phyloP scores from a whole-genome alignment of 2,797 vertebrate species.

The Oceanodroma leucorhoa region DNA sequence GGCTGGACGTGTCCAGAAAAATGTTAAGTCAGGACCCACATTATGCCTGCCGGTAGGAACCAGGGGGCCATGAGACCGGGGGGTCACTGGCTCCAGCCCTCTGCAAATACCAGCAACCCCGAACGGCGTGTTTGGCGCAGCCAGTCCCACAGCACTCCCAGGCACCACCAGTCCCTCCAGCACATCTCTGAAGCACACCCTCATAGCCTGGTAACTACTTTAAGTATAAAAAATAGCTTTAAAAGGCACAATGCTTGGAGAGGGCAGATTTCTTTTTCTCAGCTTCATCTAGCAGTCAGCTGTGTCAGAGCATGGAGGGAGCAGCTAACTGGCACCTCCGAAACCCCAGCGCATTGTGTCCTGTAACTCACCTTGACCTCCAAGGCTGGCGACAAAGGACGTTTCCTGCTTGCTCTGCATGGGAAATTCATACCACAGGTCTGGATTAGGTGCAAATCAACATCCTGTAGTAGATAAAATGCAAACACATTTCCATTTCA shows the following conservation, averaged over 20 bases:
- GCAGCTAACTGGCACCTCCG: not conserved
- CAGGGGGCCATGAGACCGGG: rapidly evolving
- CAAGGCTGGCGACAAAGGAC: not conserved
- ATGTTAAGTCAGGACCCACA: rapidly evolving
- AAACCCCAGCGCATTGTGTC: not conserved
- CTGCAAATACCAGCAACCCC: not conserved
- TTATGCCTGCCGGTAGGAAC: not conserved
- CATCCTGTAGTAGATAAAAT: not conserved
- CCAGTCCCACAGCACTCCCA: not conserved
- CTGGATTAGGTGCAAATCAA: not conserved
- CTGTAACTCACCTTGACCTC: not conserved
- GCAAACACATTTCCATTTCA: not conserved
- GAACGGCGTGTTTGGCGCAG: rapidly evolving
- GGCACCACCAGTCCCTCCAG: not conserved
- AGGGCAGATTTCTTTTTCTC: not conserved
- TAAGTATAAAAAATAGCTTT: not conserved
- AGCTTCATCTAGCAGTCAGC: not conserved
- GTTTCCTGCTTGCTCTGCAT: not conserved
- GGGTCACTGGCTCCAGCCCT: not conserved
- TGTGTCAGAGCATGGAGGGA: not conserved
- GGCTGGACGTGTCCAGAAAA: not conserved
- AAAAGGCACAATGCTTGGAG: not conserved
- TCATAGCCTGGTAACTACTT: not conserved
- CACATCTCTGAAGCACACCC: not conserved
- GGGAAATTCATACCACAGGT: not conserved